Evolutionary conservation across 2,888 invertebrate genomes (phyloP), one percentile per base, ranked within the genome.

Genomic region (Lycocerus yunnanus): DNA sequence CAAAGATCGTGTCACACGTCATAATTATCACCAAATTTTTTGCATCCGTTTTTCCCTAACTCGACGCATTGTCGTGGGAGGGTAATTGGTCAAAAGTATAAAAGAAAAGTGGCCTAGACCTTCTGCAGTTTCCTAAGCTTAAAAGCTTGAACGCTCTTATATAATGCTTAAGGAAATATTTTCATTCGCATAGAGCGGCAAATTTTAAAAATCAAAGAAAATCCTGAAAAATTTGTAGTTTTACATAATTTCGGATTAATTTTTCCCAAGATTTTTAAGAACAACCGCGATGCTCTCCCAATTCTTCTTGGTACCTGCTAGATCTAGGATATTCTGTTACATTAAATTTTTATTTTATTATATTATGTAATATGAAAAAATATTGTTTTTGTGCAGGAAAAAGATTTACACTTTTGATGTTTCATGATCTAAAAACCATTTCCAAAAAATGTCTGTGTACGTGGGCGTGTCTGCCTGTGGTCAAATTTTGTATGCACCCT

Each of bases 91-190:
- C 67, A 67, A 20, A 67, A 21, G 67, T 63, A 69, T 27, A 72
- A 69, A 66, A 75, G 67, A 75, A 69, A 75, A 75, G 66, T 75
- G 72, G 73, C 73, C 69, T 69, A 68, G 75, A 71, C 75, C 71
- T 73, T 73, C 77, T 73, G 74, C 73, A 73, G 82, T 80, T 83
- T 83, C 82, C 83, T 81, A 71, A 81, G 81, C 81, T 82, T 83
- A 82, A 83, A 83, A 83, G 83, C 82, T 80, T 73, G 72, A 80
- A 76, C 79, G 80, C 80, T 78, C 78, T 79, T 80, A 78, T 78
- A 77, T 78, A 75, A 77, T 75, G 65, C 69, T 16, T 75, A 75
- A 70, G 16, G 43, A 20, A 15, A 43, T 15, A 20, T 21, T 76
- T 72, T 15, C 73, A 76, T 78, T 68, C 16, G 14, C 14, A 59